phyloP scores from a whole-genome alignment of 2,888 invertebrate genomes.

The Parnassius smintheus region DNA sequence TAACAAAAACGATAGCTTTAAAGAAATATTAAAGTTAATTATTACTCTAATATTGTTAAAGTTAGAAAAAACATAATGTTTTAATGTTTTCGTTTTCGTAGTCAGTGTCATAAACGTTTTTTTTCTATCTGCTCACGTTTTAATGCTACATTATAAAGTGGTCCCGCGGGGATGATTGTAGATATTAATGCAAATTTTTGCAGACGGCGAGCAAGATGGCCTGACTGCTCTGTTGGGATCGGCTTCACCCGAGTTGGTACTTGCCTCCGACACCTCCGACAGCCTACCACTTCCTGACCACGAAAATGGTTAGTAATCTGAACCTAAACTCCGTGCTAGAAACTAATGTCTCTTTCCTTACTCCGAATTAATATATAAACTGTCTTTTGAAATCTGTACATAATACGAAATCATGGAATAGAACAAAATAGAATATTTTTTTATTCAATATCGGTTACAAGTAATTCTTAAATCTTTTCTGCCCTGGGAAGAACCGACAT shows the following conservation, averaged over 20 bases:
- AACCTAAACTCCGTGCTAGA: no score
- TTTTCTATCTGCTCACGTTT: conserved; percentile 16
- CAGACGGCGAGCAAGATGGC: conserved; percentile 69
- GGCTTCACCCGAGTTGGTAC: conserved; percentile 66
- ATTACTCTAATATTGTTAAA: not conserved
- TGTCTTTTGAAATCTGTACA: no score
- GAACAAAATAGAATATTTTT: no score
- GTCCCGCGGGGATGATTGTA: conserved; percentile 20
- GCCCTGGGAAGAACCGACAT: no score
- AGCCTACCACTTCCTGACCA: conserved; percentile 71
- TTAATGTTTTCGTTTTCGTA: conserved; percentile 1
- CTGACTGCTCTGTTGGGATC: conserved; percentile 65
- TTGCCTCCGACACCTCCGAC: conserved; percentile 71
- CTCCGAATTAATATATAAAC: no score
- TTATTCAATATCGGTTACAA: no score
- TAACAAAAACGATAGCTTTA: no score
- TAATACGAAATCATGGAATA: no score
- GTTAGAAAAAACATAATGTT: not conserved
- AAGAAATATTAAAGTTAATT: not conserved
- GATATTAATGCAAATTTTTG: conserved; percentile 27
- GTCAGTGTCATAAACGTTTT: conserved; percentile 1
- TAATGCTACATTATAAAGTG: conserved; percentile 10
- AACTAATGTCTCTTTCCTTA: no score
- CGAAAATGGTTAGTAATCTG: conserved; percentile 60
- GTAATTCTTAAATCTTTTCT: no score